These are phyloP conservation scores for Pseudocheirus occidentalis DNA, from an alignment of 2,797 vertebrate genomes.

Conservation along the genomic window DNA sequence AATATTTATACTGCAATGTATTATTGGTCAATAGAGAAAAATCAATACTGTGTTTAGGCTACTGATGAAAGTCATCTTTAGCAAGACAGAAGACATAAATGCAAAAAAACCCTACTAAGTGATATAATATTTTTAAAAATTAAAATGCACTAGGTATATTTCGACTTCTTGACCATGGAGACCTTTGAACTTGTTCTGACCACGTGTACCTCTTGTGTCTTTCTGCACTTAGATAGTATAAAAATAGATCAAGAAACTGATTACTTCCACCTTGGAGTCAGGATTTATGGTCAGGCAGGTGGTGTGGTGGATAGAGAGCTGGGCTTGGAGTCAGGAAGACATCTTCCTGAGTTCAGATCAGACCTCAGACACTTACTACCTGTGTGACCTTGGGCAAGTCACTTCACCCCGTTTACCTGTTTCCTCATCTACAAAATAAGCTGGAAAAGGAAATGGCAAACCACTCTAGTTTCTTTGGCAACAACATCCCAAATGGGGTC, in stretches of 20 bases:
- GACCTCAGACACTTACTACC: not conserved
- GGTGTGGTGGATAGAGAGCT: not conserved
- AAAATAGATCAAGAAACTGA: not conserved
- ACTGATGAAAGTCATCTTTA: conserved; percentile 26
- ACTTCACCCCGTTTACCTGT: not conserved
- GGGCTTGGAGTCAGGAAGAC: not conserved
- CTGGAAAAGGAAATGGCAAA: not conserved
- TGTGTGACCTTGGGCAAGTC: not conserved
- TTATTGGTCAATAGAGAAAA: conserved; percentile 77
- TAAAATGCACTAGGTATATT: not conserved
- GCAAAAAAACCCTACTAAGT: not conserved
- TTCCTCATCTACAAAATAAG: not conserved
- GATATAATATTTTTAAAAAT: not conserved
- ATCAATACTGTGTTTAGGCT: conserved; percentile 64
- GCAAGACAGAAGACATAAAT: not conserved
- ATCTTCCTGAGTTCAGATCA: not conserved
- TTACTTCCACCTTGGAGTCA: not conserved
- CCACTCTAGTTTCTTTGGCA: not conserved
- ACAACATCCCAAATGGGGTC: not conserved
- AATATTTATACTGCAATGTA: conserved; percentile 75
- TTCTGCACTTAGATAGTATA: not conserved
- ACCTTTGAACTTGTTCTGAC: not conserved
- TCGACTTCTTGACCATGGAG: not conserved
- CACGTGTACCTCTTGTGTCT: not conserved
- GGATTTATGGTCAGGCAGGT: not conserved